These are phyloP conservation scores for Takifugu bimaculatus DNA, from an alignment of 2,113 vertebrate genomes.

Conservation along the genomic window DNA sequence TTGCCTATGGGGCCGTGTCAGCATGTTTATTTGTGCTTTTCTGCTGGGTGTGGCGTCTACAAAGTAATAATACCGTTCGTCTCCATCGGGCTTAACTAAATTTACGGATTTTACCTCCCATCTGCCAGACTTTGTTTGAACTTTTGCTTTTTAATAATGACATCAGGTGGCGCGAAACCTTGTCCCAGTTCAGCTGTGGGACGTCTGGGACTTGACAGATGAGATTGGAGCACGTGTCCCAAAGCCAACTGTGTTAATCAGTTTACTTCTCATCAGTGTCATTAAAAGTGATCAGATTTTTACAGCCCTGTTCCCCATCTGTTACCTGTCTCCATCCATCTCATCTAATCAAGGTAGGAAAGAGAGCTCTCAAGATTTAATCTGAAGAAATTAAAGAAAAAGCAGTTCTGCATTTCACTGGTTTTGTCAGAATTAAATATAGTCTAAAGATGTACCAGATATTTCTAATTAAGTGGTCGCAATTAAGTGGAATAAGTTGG, in stretches of 20 bases:
- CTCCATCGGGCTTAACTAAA: too few relatives aligned
- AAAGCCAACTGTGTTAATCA: conserved; percentile 35
- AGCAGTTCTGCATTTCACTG: neutral
- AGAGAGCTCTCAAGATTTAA: neutral
- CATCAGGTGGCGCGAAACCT: neutral
- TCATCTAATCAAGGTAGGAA: neutral
- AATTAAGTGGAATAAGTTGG: too few relatives aligned
- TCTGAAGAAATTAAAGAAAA: neutral
- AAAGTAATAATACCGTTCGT: too few relatives aligned
- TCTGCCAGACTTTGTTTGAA: too few relatives aligned
- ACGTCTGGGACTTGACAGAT: conserved; percentile 15
- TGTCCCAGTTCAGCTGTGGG: neutral
- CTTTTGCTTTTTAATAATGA: neutral
- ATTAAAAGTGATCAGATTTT: conserved; percentile 11
- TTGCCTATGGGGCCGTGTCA: too few relatives aligned
- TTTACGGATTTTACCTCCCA: too few relatives aligned
- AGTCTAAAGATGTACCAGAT: too few relatives aligned
- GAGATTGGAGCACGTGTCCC: neutral
- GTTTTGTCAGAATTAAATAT: too few relatives aligned
- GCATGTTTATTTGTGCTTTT: too few relatives aligned
- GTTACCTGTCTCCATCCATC: conserved; percentile 43
- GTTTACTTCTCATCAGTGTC: conserved; percentile 29
- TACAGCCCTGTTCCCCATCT: conserved; percentile 33
- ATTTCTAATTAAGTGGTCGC: too few relatives aligned
- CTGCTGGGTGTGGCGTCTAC: too few relatives aligned